Evolutionary conservation across 2,113 vertebrate species (phyloP), one percentile per base, ranked within the genome.

Genomic region (Anarrhichthys ocellatus): DNA sequence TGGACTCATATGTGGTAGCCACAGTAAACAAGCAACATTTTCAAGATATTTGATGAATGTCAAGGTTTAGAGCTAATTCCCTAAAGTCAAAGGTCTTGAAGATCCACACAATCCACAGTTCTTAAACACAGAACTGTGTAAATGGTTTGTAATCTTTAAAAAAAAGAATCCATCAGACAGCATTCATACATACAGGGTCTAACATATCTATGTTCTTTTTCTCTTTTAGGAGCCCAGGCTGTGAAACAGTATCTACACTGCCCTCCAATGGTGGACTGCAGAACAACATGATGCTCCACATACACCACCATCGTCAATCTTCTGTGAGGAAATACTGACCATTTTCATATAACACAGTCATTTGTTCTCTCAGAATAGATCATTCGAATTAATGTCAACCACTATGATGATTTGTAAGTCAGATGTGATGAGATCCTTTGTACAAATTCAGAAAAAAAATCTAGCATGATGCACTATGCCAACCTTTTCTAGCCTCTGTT

Each of bases 401-500:
- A 17, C 29, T 20, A 24, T 62, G 22, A 36, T 27, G 4, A 10
- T 27, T n/a, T 42, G 2, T 62, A 8, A 20, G 9, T 52, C 8
- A 13, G 48, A 27, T 13, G 36, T 52, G 38, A 65, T 0, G 4
- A n/a, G 11, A 52, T 50, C 2, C 20, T 66, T 40, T 40, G 11
- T 54, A 8, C 10, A 32, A n/a, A 52, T 56, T 15, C 48, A 29
- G 36, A 15, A 14, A 67, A 22, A 1, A 22, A 56, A 58, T 58
- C 52, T 9, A n/a, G 50, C 50, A 54, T 0, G 10, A 40, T 24
- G 29, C 11, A 27, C 10, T 7, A 0, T 17, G 27, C 14, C 40
- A 92, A 97, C 96, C 95, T 96, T 94, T 42, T 96, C 95, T 67
- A 97, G 91, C 83, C 95, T 95, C 90, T 96, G 96, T 24, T 97